A percentile compares a stretch with the other conserved stretches of the same genome.
phyloP scores from a whole-genome alignment of 2,113 vertebrate species.

The Phycodurus eques region DNA sequence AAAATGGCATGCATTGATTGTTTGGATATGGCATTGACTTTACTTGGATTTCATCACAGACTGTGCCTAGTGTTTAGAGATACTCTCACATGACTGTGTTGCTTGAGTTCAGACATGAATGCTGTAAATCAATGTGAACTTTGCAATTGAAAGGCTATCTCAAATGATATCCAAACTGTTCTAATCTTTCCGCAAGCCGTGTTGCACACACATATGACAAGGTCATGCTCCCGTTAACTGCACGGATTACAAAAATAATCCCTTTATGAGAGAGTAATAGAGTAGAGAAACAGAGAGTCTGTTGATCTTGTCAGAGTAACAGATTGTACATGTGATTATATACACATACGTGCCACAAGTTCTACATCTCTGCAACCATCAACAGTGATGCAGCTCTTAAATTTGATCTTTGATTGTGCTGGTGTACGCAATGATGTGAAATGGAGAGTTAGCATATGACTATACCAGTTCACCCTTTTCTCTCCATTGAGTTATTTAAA shows the following conservation, averaged over 20 bases:
- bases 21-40: slow-evolving; percentile 33
- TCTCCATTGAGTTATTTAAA: slow-evolving; percentile 48
- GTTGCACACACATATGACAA: slow-evolving; percentile 38
- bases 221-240: slow-evolving; percentile 52
- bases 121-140: not conserved
- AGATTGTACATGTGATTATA: not conserved
- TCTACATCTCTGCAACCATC: slow-evolving; percentile 8
- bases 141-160: not conserved
- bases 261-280: slow-evolving; percentile 61
- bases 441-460: slow-evolving; percentile 4
- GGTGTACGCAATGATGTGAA: not conserved
- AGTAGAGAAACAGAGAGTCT: slow-evolving; percentile 24
- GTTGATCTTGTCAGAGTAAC: not conserved
- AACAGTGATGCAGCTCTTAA: not conserved
- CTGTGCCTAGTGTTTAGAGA: not conserved
- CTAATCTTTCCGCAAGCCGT: slow-evolving; percentile 1
- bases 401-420: not conserved
- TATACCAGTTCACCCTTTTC: slow-evolving; percentile 36
- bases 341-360: not conserved
- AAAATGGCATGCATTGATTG: slow-evolving; percentile 32
- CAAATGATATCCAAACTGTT: slow-evolving; percentile 11
- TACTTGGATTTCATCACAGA: slow-evolving; percentile 2
- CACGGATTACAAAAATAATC: slow-evolving; percentile 69
- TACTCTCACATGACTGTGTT: not conserved
- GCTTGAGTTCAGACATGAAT: not conserved